A percentile compares a stretch with the other conserved stretches of the same genome.
These are phyloP conservation scores for Lynx canadensis DNA, from an alignment of 2,113 vertebrate species.

Conservation along the genomic window DNA sequence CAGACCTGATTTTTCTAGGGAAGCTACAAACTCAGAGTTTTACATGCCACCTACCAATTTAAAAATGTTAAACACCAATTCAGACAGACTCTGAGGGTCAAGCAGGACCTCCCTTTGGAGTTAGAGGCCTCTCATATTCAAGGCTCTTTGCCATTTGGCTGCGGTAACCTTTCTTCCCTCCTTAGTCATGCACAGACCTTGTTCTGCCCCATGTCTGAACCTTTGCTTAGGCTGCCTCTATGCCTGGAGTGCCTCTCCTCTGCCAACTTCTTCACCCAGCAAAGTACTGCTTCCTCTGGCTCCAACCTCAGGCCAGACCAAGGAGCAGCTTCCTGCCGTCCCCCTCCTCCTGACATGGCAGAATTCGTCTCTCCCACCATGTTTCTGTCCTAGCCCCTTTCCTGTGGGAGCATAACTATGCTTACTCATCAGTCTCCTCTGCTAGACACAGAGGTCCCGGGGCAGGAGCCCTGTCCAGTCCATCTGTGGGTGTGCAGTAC, in stretches of 20 bases:
- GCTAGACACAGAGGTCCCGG: not conserved
- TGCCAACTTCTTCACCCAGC: not conserved
- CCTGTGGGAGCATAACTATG: not conserved
- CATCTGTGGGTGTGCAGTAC: not conserved
- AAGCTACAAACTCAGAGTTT: not conserved
- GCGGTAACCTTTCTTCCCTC: not conserved
- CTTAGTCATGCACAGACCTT: not conserved
- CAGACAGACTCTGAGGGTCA: not conserved
- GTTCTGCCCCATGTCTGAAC: not conserved
- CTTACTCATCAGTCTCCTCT: not conserved
- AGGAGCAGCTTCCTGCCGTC: not conserved
- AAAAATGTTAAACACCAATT: not conserved
- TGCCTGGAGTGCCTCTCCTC: not conserved
- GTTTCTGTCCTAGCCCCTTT: not conserved
- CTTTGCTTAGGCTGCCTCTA: not conserved
- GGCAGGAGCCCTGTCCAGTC: not conserved
- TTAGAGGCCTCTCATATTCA: not conserved
- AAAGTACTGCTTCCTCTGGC: not conserved
- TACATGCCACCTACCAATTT: not conserved
- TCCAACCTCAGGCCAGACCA: not conserved
- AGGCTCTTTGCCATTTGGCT: not conserved
- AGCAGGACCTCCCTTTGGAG: not conserved
- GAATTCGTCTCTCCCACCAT: not conserved
- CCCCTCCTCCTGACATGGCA: fast-evolving
- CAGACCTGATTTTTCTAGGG: not conserved